Base-by-base conservation (phyloP, 2,797 vertebrate genomes). In the Sebastes dallii region DNA sequence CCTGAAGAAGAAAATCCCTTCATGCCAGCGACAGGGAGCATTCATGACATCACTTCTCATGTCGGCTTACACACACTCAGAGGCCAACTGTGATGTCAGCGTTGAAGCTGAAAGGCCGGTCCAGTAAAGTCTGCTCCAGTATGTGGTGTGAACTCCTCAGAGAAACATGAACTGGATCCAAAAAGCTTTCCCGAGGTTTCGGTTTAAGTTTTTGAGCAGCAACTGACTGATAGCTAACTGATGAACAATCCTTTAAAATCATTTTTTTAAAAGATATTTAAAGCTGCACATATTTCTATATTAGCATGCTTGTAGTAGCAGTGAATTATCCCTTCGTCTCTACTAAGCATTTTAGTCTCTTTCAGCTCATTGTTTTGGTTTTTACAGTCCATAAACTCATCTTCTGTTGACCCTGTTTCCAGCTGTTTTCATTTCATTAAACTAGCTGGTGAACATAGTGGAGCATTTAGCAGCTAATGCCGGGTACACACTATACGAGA, bases 11-110 rank as follows among this genome's bases (percentile, higher is more conserved):
- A 82, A 30, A 83, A 88, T 87, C 78, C 80, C 85, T 67, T 72
- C 74, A 62, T 24, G 80, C 16, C 54, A 0, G 29, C 34, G 68
- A 84, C 88, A 77, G 83, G 72, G 75, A 78, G 80, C 65, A 61
- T 85, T 89, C 70, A 88, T 82, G 85, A 86, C 87, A 82, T 91
- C 88, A 83, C 86, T 58, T 1, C 59, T 77, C 78, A 65, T 77
- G 81, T 86, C 78, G 46, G 85, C 85, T 81, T 74, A 77, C 70
- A 61, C 1, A 46, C 16, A 46, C 39, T 0, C 29, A 0, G 55
- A 7, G 6, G 83, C 87, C 86, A 86, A 46, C 61, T 1, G 71
- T 90, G 90, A 89, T 75, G 88, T 91, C 88, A 89, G 10, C 1
- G 9, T 0, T 13, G 8, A 1, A 8, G 62, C 66, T 32, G 80